Percentiles rank a stretch among this genome's conserved stretches.
Evolutionary conservation across 2,888 invertebrate species (phyloP).

Genomic region (Allacma fusca): DNA sequence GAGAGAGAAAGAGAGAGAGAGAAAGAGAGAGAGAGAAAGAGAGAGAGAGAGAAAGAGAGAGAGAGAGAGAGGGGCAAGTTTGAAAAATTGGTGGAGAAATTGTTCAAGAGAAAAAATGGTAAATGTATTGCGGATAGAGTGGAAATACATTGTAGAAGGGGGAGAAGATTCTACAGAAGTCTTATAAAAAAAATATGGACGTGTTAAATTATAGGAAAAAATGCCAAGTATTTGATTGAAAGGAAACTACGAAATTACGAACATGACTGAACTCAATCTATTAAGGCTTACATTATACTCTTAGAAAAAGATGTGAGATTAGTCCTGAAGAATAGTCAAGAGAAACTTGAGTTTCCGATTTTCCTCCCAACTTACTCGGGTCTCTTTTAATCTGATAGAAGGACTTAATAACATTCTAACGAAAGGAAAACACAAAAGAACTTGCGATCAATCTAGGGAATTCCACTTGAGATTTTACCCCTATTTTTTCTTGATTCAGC

Average conservation of each 20-base stretch:
- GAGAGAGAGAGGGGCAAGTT: too few species aligned
- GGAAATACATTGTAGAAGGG: too few species aligned
- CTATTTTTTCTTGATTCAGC: constrained; percentile 28
- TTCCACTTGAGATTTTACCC: constrained; percentile 37
- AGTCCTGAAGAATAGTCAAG: not conserved
- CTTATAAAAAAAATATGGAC: too few species aligned
- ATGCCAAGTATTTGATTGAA: not conserved
- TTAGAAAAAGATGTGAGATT: constrained; percentile 18
- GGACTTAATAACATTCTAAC: constrained; percentile 33
- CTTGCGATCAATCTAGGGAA: constrained; percentile 33
- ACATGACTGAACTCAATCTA: constrained; percentile 4
- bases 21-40: too few species aligned
- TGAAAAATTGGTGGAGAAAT: too few species aligned
- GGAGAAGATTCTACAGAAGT: not conserved
- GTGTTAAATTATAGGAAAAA: not conserved
- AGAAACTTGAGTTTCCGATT: constrained; percentile 18
- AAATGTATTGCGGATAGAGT: too few species aligned
- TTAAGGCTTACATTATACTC: not conserved
- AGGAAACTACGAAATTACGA: constrained; percentile 9
- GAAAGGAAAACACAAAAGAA: constrained; percentile 42
- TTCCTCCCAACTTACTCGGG: constrained; percentile 7
- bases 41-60: too few species aligned
- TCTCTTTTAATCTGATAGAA: constrained; percentile 14
- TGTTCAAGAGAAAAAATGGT: too few species aligned
- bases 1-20: too few species aligned